Base-by-base conservation (phyloP, 2,797 vertebrate genomes). In the Lutra lutra region DNA sequence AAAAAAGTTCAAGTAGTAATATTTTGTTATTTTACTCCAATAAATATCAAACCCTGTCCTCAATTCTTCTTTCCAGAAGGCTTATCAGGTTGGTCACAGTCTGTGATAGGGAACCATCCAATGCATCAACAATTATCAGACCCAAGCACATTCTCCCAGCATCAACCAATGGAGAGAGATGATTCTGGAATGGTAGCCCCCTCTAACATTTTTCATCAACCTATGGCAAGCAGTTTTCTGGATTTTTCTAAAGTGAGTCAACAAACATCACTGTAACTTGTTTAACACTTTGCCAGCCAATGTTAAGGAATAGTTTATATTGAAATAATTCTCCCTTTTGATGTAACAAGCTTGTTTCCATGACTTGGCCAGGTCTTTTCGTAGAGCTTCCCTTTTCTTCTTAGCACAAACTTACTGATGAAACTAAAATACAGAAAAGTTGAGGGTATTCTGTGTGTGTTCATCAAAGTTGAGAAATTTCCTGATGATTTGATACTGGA, bases 121-220 rank as follows among this genome's bases (percentile, higher is more conserved):
- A 99, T 99, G 98, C 99, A 99, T 98, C 99, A 99, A 96, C 99
- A 99, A 97, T 98, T 99, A 95, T 99, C 99, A 0, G 99, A 99
- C 96, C 99, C 99, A 7, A 99, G 99, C 2, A 99, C 99, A 5
- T 99, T 99, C 98, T 99, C 99, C 95, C 99, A 99, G 98, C 99
- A 99, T 99, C 99, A 99, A 98, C 99, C 99, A 46, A 99, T 99
- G 99, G 99, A 99, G 98, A 99, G 99, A 98, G 99, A 99, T 92
- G 99, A 99, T 98, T 99, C 99, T 23, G 99, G 99, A 98, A 99
- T 99, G 77, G 99, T 99, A 98, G 99, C 99, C 98, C 99, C 99
- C 73, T 99, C 99, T 5, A 99, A 99, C 98, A 99, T 99, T 98
- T 99, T 99, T 98, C 99, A 99, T 99, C 99, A 99, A 99, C 99